Conservation (phyloP, 2,113 vertebrate genomes). For the Hiodon alosoides region DNA sequence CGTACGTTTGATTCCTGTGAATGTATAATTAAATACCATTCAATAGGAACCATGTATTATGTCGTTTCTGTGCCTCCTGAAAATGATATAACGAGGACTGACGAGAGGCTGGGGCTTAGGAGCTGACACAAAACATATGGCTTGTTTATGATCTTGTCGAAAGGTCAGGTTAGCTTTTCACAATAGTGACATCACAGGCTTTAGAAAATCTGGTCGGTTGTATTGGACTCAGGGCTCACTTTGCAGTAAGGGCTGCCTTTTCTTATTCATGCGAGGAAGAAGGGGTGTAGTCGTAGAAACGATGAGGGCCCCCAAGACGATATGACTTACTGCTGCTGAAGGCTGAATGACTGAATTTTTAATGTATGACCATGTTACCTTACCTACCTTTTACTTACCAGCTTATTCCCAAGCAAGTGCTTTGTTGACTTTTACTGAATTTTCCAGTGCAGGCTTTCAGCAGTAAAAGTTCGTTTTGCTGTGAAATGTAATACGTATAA, state of each 20-base stretch:
- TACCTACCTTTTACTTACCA: background rate
- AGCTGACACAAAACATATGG: constrained; percentile 32
- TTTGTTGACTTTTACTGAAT: background rate
- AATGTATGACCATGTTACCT: no score
- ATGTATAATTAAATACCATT: no score
- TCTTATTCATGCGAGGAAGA: constrained; percentile 27
- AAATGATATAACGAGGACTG: background rate
- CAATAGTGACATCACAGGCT: constrained; percentile 46
- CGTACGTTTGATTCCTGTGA: no score
- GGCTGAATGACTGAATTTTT: background rate
- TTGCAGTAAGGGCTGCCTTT: constrained; percentile 18
- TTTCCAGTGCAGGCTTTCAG: background rate
- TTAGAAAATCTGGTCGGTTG: constrained; percentile 43
- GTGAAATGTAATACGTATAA: background rate
- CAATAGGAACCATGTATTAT: background rate
- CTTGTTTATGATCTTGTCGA: constrained; percentile 57
- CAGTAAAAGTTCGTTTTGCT: background rate
- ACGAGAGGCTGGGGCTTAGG: constrained; percentile 31
- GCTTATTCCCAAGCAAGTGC: background rate
- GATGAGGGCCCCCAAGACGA: background rate
- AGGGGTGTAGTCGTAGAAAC: constrained; percentile 4
- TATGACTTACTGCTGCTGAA: constrained; percentile 18
- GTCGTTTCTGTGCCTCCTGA: background rate
- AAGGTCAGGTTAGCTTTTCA: constrained; percentile 51
- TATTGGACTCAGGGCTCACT: constrained; percentile 29